These are phyloP conservation scores for Brachionus koreanus DNA, from an alignment of 1,140 invertebrate genomes.

Conservation along the genomic window DNA sequence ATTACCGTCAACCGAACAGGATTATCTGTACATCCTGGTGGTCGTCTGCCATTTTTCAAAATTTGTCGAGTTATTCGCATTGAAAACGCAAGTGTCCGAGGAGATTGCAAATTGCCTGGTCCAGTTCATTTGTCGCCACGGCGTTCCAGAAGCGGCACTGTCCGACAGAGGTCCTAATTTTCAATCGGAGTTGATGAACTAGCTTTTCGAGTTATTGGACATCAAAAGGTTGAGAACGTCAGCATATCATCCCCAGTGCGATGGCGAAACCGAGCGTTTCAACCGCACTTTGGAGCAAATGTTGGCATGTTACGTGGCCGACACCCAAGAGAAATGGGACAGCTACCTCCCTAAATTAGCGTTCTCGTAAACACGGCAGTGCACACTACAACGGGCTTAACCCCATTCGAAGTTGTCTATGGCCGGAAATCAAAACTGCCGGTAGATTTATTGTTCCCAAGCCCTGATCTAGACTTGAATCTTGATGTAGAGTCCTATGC, in stretches of 20 bases:
- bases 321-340: not conserved
- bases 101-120: no score
- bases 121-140: not conserved
- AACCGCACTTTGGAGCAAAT: constrained; percentile 47
- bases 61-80: no score
- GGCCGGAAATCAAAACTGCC: not conserved
- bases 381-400: not conserved
- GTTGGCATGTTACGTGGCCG: not conserved
- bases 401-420: not conserved
- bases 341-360: not conserved
- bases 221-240: constrained; percentile 46
- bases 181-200: no score
- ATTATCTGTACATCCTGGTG: not conserved
- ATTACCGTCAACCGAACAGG: not conserved
- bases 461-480: not conserved
- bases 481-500: not conserved
- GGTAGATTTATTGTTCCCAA: not conserved
- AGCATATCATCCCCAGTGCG: constrained; percentile 50
- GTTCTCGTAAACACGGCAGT: not conserved
- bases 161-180: no score
- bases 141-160: not conserved
- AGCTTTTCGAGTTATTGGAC: not conserved
- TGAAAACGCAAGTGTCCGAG: no score
- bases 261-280: constrained; percentile 51
- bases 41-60: no score